Base-by-base conservation (phyloP, 2,797 vertebrate species). In the Carapus acus region DNA sequence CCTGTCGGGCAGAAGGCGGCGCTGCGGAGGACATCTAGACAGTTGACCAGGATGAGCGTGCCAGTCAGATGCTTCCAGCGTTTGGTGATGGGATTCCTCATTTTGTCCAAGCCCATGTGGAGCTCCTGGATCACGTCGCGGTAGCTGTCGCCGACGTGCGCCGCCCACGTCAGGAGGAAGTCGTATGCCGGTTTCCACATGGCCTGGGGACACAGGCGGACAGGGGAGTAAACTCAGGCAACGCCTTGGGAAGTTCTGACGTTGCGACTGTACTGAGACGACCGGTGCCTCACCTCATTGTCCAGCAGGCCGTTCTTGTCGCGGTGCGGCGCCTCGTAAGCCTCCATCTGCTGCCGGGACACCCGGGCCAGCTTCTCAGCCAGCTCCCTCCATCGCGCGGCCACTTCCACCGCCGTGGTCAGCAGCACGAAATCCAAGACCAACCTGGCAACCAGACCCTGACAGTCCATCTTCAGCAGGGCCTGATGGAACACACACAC, bases 111-210 rank as follows among this genome's bases (percentile, higher is more conserved):
- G 41, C 93, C 95, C 0, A 83, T 77, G 77, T 99, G 96, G 18
- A 99, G 88, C 74, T 99, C 96, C 80, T 99, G 96, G 81, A 97
- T 93, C 58, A 99, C 90, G 0, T 99, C 96, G 0, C 95, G 83
- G 80, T 97, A 97, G 83, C 96, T 98, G 81, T 98, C 96, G 0
- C 96, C 96, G 1, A 97, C 78, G 69, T 94, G 93, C 40, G 89
- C 88, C 4, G 94, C 94, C 96, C 96, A 98, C 0, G 93, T 98
- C 34, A 99, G 82, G 50, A 99, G 85, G 72, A 98, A 98, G 81
- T 98, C 96, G 0, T 95, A 99, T 0, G 96, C 96, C 0, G 96
- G 95, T 62, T 98, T 98, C 96, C 95, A 99, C 95, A 99, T 99
- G 66, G 92, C 93, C 94, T 96, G 73, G 18, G n/a, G 34, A 36